Base-by-base conservation (phyloP, 2,113 vertebrate species). In the Aspidoscelis tigris region DNA sequence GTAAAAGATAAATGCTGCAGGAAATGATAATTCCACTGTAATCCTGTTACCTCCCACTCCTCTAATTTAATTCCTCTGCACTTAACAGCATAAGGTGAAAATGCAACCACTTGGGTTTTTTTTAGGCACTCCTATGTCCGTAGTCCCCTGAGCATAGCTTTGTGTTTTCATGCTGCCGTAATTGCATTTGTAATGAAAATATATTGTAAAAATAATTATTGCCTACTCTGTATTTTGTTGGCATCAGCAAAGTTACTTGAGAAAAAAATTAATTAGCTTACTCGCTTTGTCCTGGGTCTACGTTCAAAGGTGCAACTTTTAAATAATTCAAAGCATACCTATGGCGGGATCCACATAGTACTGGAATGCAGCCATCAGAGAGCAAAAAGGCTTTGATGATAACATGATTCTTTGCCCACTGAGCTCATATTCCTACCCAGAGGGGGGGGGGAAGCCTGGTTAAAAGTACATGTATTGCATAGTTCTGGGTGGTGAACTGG, bases 11-110 rank as follows among this genome's bases (percentile, higher is more conserved):
- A 84, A 89, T 83, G 77, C 86, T 89, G 61, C 41, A 90, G 90
- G 85, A 94, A 95, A 78, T 87, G 86, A 94, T 94, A 92, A 93
- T 71, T 89, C 86, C 89, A 89, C 88, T 93, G 89, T 93, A 94
- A 94, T 94, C 76, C 64, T 83, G 83, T 91, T 95, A 90, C 83
- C 83, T 94, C 79, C 93, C 84, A 91, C 87, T 86, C 83, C 39
- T 93, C 86, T 92, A 92, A 94, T 94, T 94, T 94, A 71, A 88
- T 93, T 95, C 92, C 92, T 92, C 87, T 92, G 91, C 94, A 86
- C 91, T 90, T 85, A 93, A 92, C 84, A 79, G 66, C 64, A 73
- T 81, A 77, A 84, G 82, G 88, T 93, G 89, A 95, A 94, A 94
- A 91, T 86, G 88, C 88, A 95, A 93, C 80, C 89, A 64, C 78